Evolutionary conservation across 1,140 invertebrate species (phyloP), one percentile per base, ranked within the genome.

Genomic region (Pteromalus puparum): DNA sequence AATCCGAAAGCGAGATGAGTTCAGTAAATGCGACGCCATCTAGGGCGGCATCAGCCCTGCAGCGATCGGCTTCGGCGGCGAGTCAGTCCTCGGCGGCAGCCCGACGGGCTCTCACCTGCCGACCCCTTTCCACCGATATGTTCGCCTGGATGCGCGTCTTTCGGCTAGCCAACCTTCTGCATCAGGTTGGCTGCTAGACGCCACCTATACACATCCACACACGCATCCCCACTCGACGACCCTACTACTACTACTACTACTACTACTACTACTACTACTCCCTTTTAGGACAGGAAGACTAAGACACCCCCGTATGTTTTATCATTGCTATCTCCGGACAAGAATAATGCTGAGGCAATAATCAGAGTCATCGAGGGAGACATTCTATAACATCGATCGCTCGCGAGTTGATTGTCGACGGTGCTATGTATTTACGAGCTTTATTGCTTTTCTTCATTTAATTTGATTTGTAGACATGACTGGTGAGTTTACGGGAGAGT

Each of bases 121-220:
- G 84, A 28, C 85, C 87, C 53, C 88, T 87, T 15, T 90, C 89
- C 15, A 89, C 89, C 75, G 92, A 90, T 34, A 91, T 92, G 88
- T 93, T 93, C 84, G 92, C 92, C 78, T 92, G 92, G 92, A 92
- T 92, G 91, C 90, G 92, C 12, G 92, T 93, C 75, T 93, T 92
- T 81, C 89, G 92, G 81, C 87, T 92, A 74, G 92, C 91, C 24
- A 88, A 89, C 78, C 91, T 92, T 89, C 87, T 92, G 9, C 90
- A 91, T 77, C 90, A 91, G 86, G 87, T 91, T 86, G 91, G 90
- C 86, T 92, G 90, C 87, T 92, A 92, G 90, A 68, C 78, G 28
- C 48, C 34, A n/a, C 70, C 38, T 21, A 73, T 10, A 67, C 75
- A 78, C 78, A 84, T 79, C 85, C 85, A 83, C 85, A 77, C 83